Percentiles rank a stretch among this genome's conserved stretches.
Evolutionary conservation across 2,113 vertebrate genomes (phyloP).

Genomic region (Oreocharis arfaki): DNA sequence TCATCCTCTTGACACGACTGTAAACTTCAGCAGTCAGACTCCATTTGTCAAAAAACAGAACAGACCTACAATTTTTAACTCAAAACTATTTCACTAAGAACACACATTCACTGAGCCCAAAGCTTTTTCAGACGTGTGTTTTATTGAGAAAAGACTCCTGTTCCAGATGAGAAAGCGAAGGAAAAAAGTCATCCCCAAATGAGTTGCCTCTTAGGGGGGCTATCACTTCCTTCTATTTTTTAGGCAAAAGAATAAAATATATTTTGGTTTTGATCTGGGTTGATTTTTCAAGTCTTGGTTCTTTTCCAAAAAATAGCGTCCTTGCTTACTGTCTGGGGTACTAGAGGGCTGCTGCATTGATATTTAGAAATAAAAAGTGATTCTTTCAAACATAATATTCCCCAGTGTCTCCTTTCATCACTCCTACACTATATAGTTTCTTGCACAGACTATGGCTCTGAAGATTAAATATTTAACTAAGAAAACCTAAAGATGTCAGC

Average conservation of each 20-base stretch:
- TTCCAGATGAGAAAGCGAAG: not conserved
- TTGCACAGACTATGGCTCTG: not conserved
- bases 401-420: not conserved
- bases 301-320: not conserved
- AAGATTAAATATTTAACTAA: conserved; percentile 25
- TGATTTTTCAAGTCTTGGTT: not conserved
- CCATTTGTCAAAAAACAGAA: not conserved
- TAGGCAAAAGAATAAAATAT: not conserved
- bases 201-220: not conserved
- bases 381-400: not conserved
- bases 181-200: not conserved
- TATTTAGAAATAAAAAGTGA: not conserved
- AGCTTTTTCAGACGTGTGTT: not conserved
- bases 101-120: not conserved
- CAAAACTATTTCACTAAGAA: not conserved
- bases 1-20: not conserved
- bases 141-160: not conserved
- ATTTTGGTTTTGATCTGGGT: not conserved
- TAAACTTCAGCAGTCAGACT: not conserved
- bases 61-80: not conserved
- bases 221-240: not conserved
- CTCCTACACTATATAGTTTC: not conserved
- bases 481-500: not conserved
- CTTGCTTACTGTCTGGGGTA: not conserved
- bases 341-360: not conserved